Evolutionary conservation across 1,140 invertebrate species (phyloP).

Genomic region (Pogonomyrmex barbatus): DNA sequence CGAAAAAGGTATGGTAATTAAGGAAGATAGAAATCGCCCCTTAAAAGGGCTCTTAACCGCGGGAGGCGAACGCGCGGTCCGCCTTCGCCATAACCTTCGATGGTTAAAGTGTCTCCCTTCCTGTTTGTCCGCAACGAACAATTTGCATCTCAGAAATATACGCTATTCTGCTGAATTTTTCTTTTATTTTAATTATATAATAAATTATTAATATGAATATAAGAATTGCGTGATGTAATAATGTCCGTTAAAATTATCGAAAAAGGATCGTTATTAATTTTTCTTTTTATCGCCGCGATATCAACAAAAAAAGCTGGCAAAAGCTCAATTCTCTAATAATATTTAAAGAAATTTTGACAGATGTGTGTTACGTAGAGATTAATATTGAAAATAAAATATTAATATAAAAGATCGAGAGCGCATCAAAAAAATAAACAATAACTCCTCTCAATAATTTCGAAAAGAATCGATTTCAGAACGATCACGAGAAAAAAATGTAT

Average conservation of each 20-base stretch:
- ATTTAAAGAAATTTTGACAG: too few relatives aligned
- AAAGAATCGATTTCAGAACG: not conserved
- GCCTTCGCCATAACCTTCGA: constrained; percentile 68
- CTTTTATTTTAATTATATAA: not conserved
- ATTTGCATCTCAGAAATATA: constrained; percentile 76
- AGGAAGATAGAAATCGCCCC: constrained; percentile 79
- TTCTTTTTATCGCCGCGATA: not conserved
- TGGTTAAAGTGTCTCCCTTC: constrained; percentile 48
- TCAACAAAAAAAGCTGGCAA: too few relatives aligned
- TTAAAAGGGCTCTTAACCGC: constrained; percentile 78
- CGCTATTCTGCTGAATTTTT: not conserved
- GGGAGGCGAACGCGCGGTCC: constrained; percentile 60
- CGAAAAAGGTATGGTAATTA: constrained; percentile 81
- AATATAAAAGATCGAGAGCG: too few relatives aligned
- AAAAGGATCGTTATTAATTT: not conserved
- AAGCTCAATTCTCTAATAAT: too few relatives aligned
- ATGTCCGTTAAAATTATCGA: not conserved
- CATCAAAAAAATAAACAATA: not conserved
- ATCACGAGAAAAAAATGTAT: not conserved
- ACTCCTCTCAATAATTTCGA: not conserved
- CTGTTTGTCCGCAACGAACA: not conserved
- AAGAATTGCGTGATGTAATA: not conserved
- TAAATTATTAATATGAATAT: not conserved
- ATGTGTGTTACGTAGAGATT: too few relatives aligned
- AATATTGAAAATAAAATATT: too few relatives aligned